A percentile compares a stretch with the other conserved stretches of the same genome.
Evolutionary conservation across 2,113 vertebrate genomes (phyloP).

Genomic region (Hymenochirus boettgeri): DNA sequence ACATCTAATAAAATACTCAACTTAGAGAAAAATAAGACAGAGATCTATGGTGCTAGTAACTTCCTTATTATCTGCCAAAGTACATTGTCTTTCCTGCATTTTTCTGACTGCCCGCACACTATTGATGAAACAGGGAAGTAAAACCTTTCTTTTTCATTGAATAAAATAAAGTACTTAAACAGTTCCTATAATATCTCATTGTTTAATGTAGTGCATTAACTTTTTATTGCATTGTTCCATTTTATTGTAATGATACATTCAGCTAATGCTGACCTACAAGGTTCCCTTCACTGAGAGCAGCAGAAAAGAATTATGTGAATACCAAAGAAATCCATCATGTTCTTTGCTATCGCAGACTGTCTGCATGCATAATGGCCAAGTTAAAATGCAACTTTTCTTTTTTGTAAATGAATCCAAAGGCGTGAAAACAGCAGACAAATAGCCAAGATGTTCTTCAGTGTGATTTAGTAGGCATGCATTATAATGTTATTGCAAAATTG

Average conservation of each 20-base stretch:
- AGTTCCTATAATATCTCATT: slow-evolving; percentile 45
- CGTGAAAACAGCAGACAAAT: slow-evolving; percentile 10
- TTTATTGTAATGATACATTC: slow-evolving; percentile 48
- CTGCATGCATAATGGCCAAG: slow-evolving; percentile 42
- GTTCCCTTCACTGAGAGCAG: slow-evolving; percentile 40
- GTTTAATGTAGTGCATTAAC: slow-evolving; percentile 45
- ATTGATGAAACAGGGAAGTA: not conserved
- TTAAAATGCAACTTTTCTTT: slow-evolving; percentile 40
- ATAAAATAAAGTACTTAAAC: slow-evolving; percentile 1
- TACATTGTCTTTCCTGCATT: no score
- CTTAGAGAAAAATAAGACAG: no score
- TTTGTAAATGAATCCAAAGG: slow-evolving; percentile 29
- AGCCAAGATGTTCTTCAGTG: slow-evolving; percentile 1
- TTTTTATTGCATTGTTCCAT: slow-evolving; percentile 27
- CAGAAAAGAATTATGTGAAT: slow-evolving; percentile 37
- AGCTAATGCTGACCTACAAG: slow-evolving; percentile 46
- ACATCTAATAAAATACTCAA: no score
- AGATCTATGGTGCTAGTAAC: no score
- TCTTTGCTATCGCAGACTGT: slow-evolving; percentile 40
- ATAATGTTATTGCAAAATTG: slow-evolving; percentile 1
- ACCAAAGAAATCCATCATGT: slow-evolving; percentile 46
- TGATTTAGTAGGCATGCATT: not conserved
- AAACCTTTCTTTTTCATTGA: no score
- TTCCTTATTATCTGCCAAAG: no score
- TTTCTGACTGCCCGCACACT: not conserved